Base-by-base conservation (phyloP, 2,113 vertebrate genomes). In the Herpetotheres cachinnans region DNA sequence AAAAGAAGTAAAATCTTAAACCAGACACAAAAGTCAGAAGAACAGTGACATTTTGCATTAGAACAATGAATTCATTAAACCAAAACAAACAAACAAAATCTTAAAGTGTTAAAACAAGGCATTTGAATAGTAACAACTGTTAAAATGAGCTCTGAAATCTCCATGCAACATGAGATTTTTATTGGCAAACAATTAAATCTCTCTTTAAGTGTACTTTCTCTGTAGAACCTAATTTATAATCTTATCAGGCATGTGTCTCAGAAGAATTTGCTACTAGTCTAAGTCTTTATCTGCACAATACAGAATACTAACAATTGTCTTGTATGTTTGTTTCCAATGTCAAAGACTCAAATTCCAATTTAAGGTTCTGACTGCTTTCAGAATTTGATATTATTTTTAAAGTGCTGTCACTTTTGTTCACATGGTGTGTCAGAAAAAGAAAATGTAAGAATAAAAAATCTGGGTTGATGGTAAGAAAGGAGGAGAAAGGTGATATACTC, bases 191-290 rank as follows among this genome's bases (percentile, higher is more conserved):
- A 97, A 98, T 97, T 95, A 97, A 97, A 94, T 88, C 70, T 97
- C 71, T 96, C 80, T 97, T 95, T 95, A 96, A 91, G 90, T 94
- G 56, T 81, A 72, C 67, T 96, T 97, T 91, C 95, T 90, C 90
- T 93, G n/a, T 86, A 93, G 42, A 95, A 95, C 79, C 80, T 96
- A 96, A 97, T 97, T 98, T 97, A 96, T 95, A 97, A 93, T 97
- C 89, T 98, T 96, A 96, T 91, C 93, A 97, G 89, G 73, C 79
- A 69, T 89, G 81, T 94, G 81, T 89, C 94, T 93, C 85, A 87
- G 91, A 97, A 97, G 96, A 97, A 83, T 95, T 94, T 94, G 59
- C 96, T 95, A 32, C 46, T n/a, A 91, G 78, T 94, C 73, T 96
- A 94, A 91, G 77, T 90, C 93, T 97, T 97, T 98, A 97, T 97